These are phyloP conservation scores for Nudaria mundana DNA, from an alignment of 2,888 invertebrate genomes.

Conservation along the genomic window DNA sequence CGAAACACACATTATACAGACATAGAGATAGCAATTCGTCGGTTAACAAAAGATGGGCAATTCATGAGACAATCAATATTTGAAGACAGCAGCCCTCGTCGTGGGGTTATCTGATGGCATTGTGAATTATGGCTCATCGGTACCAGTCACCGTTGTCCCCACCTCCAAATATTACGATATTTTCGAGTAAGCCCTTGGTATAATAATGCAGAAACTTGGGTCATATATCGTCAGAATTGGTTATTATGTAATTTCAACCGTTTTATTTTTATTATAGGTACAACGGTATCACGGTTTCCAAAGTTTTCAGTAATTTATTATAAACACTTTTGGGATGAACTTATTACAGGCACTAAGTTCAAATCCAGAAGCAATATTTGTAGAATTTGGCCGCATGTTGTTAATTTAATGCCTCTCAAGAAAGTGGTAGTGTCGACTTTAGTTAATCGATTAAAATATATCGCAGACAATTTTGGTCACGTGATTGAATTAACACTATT, in stretches of 20 bases:
- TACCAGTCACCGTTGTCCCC: constrained; percentile 64
- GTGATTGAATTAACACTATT: too few relatives aligned
- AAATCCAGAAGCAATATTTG: too few relatives aligned
- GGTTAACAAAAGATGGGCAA: constrained; percentile 24
- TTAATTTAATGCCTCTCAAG: neutral
- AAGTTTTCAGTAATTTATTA: constrained; percentile 18
- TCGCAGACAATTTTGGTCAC: too few relatives aligned
- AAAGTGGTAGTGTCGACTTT: neutral
- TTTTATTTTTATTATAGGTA: constrained; percentile 22
- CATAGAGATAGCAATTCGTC: too few relatives aligned
- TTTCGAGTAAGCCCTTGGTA: constrained; percentile 40
- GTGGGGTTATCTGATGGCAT: constrained; percentile 59
- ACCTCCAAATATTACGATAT: constrained; percentile 47
- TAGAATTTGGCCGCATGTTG: too few relatives aligned
- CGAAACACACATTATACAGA: too few relatives aligned
- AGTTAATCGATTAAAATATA: neutral
- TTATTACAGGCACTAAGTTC: too few relatives aligned
- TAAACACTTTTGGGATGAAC: too few relatives aligned
- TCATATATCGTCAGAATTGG: constrained; percentile 10
- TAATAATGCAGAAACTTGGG: constrained; percentile 26
- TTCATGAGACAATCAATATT: constrained; percentile 53
- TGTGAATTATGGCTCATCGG: constrained; percentile 57
- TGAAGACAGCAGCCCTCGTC: constrained; percentile 49
- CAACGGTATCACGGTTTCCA: constrained; percentile 20
- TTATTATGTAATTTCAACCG: constrained; percentile 9